Evolutionary conservation across 1,140 invertebrate species (phyloP).

Genomic region (Gryon sp.): DNA sequence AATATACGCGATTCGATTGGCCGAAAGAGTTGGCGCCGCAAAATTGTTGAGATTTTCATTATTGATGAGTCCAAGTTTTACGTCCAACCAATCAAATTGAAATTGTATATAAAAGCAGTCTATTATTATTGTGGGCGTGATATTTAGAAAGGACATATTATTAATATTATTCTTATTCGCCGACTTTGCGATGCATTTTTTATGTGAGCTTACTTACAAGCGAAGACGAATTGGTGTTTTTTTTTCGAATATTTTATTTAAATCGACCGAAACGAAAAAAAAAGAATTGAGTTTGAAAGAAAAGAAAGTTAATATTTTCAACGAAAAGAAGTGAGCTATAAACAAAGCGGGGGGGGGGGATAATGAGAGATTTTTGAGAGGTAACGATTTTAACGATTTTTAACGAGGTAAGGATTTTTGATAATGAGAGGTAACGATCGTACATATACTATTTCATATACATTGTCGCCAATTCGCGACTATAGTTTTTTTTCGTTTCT

Average conservation of each 20-base stretch:
- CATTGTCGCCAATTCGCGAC: too few relatives aligned
- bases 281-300: too few relatives aligned
- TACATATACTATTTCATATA: too few relatives aligned
- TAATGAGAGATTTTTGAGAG: too few relatives aligned
- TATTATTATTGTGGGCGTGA: conserved; percentile 1
- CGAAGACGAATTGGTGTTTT: conserved; percentile 1
- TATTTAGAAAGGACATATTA: conserved; percentile 12
- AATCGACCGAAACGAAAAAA: background rate
- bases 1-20: conserved; percentile 21
- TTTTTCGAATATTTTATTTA: conserved; percentile 6
- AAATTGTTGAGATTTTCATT: background rate
- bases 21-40: background rate
- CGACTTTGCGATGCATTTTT: conserved; percentile 24
- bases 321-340: too few relatives aligned
- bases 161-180: conserved; percentile 42
- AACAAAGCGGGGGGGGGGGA: background rate
- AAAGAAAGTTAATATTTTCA: too few relatives aligned
- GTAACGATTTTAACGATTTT: too few relatives aligned
- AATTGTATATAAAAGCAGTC: conserved; percentile 9
- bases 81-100: conserved; percentile 3
- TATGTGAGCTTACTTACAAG: conserved; percentile 14
- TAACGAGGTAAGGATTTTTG: too few relatives aligned
- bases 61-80: background rate
- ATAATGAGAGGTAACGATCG: too few relatives aligned
- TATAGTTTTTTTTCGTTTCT: too few relatives aligned